phyloP scores from a whole-genome alignment of 2,888 invertebrate species.

The Aplocera efformata region DNA sequence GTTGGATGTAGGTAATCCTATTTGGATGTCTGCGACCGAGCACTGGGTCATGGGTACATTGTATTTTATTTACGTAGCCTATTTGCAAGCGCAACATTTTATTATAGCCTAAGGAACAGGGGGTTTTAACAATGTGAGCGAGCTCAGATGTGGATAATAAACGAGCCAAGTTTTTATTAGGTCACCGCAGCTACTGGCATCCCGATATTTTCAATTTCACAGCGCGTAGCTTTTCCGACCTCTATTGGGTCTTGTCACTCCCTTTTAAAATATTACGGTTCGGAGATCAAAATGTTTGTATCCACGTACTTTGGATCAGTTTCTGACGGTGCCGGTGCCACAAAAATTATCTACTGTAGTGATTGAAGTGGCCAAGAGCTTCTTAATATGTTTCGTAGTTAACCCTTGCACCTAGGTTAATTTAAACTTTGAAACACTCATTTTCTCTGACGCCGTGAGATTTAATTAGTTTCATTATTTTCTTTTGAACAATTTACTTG shows the following conservation, averaged over 20 bases:
- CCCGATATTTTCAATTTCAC: constrained; percentile 30
- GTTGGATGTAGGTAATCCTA: constrained; percentile 10
- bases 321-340: too few relatives aligned
- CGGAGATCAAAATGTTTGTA: neutral
- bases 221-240: constrained; percentile 21
- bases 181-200: constrained; percentile 23
- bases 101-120: constrained; percentile 13
- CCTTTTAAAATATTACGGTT: constrained; percentile 12
- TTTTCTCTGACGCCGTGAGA: neutral
- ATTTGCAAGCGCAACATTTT: constrained; percentile 14
- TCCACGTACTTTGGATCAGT: neutral
- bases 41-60: constrained; percentile 9
- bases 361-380: too few relatives aligned
- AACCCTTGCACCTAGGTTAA: too few relatives aligned
- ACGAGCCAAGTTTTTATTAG: constrained; percentile 28
- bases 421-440: neutral
- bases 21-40: constrained; percentile 10
- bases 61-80: constrained; percentile 18
- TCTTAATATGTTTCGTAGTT: too few relatives aligned
- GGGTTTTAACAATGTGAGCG: constrained; percentile 16
- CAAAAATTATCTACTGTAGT: too few relatives aligned
- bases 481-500: neutral
- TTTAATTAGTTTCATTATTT: constrained; percentile 1
- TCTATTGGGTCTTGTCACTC: constrained; percentile 18
- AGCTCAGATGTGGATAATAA: constrained; percentile 24